These are phyloP conservation scores for Uria aalge DNA, from an alignment of 2,113 vertebrate genomes.

Conservation along the genomic window DNA sequence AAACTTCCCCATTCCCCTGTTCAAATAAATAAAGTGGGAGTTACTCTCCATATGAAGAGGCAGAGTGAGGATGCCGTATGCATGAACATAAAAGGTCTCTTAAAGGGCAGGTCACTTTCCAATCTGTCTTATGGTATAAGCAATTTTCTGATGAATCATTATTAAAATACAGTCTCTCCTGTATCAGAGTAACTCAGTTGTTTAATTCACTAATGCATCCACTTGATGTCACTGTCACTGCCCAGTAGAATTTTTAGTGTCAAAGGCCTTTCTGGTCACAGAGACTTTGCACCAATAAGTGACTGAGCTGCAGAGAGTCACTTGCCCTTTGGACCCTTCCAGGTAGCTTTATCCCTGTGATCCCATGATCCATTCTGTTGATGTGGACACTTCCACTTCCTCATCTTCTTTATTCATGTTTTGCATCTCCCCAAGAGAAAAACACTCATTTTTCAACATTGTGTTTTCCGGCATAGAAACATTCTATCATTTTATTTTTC, in stretches of 20 bases:
- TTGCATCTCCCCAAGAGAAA: background rate
- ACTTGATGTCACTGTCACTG: constrained; percentile 71
- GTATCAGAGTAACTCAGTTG: background rate
- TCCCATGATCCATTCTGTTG: background rate
- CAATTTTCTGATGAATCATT: background rate
- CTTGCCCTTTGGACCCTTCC: background rate
- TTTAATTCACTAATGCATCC: constrained; percentile 62
- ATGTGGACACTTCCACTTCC: background rate
- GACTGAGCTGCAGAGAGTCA: background rate
- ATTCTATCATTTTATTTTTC: background rate
- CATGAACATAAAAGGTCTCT: background rate
- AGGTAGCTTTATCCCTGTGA: background rate
- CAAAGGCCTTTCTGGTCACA: constrained; percentile 33
- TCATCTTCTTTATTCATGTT: background rate
- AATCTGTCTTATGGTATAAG: background rate
- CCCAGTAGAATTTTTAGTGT: constrained; percentile 32
- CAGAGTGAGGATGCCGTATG: background rate
- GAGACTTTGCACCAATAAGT: background rate
- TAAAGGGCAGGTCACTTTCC: background rate
- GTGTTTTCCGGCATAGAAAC: background rate
- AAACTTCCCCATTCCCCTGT: background rate
- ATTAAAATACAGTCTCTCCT: constrained; percentile 4
- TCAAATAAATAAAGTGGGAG: background rate
- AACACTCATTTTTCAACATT: background rate
- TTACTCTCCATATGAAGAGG: background rate